These are phyloP conservation scores for Melolontha melolontha DNA, from an alignment of 2,888 invertebrate genomes.

Conservation along the genomic window DNA sequence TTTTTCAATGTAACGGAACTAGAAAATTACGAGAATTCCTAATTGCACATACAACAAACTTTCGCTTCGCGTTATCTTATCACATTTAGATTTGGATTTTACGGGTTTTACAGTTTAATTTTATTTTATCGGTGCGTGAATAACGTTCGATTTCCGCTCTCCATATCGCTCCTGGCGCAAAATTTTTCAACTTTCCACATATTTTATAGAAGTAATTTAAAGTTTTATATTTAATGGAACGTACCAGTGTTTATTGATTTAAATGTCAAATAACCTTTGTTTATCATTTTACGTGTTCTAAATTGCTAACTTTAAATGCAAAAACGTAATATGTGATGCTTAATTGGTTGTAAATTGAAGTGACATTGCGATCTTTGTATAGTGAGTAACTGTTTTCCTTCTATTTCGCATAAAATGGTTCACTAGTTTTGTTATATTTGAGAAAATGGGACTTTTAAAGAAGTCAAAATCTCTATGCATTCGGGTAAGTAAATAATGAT, in stretches of 20 bases:
- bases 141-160: conserved; percentile 17
- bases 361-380: conserved; percentile 7
- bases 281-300: neutral
- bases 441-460: conserved; percentile 33
- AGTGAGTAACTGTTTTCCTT: neutral
- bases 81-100: conserved; percentile 5
- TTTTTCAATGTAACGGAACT: conserved; percentile 4
- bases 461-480: conserved; percentile 39
- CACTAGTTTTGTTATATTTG: neutral
- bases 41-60: conserved; percentile 12
- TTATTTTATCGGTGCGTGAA: conserved; percentile 3
- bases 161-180: neutral
- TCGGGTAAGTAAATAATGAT: conserved; percentile 34
- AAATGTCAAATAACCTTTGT: neutral
- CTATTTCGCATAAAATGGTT: too few relatives aligned
- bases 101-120: conserved; percentile 18
- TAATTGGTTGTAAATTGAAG: neutral
- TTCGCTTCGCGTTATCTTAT: conserved; percentile 29
- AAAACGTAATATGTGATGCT: neutral
- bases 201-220: neutral
- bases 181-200: neutral
- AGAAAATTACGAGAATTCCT: conserved; percentile 19
- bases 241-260: too few relatives aligned
- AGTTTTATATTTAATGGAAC: neutral
- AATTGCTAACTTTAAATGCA: neutral